These are phyloP conservation scores for Netelia virgata DNA, from an alignment of 2,888 invertebrate genomes.

Conservation along the genomic window DNA sequence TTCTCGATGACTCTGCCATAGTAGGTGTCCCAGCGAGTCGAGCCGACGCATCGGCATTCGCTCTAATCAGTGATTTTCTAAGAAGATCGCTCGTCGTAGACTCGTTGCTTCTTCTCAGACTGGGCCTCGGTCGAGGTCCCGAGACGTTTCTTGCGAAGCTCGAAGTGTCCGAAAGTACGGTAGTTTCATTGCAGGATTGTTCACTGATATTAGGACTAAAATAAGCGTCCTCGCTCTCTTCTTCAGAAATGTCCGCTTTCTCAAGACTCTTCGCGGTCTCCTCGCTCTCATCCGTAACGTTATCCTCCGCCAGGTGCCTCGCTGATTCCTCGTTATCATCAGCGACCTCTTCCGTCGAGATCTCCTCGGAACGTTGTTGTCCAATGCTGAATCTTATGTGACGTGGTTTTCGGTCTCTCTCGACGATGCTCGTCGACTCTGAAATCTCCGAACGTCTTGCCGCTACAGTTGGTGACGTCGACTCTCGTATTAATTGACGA, in stretches of 20 bases:
- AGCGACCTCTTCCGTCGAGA: constrained; percentile 9
- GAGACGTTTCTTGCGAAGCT: constrained; percentile 63
- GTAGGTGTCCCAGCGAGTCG: constrained; percentile 30
- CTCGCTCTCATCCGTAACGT: constrained; percentile 21
- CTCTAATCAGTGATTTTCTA: constrained; percentile 17
- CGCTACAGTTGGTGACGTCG: constrained; percentile 72
- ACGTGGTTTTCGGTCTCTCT: constrained; percentile 71
- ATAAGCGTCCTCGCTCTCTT: constrained; percentile 61
- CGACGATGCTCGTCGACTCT: constrained; percentile 56
- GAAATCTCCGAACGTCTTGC: not conserved
- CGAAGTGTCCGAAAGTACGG: constrained; percentile 72
- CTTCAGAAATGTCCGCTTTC: constrained; percentile 53
- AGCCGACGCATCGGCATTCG: constrained; percentile 7
- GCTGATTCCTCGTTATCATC: not conserved
- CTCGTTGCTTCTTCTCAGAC: constrained; percentile 75
- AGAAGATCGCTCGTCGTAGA: constrained; percentile 36
- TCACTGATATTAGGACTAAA: constrained; percentile 71
- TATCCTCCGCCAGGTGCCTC: not conserved
- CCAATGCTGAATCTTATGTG: constrained; percentile 82
- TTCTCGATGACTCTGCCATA: not conserved
- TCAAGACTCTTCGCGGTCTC: constrained; percentile 45
- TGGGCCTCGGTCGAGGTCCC: constrained; percentile 78
- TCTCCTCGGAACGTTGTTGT: constrained; percentile 63
- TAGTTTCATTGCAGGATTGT: constrained; percentile 72
- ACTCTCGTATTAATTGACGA: constrained; percentile 78